Percentiles rank a stretch among this genome's conserved stretches.
Conservation (phyloP, 2,113 vertebrate genomes). For the Azemiops feae region DNA sequence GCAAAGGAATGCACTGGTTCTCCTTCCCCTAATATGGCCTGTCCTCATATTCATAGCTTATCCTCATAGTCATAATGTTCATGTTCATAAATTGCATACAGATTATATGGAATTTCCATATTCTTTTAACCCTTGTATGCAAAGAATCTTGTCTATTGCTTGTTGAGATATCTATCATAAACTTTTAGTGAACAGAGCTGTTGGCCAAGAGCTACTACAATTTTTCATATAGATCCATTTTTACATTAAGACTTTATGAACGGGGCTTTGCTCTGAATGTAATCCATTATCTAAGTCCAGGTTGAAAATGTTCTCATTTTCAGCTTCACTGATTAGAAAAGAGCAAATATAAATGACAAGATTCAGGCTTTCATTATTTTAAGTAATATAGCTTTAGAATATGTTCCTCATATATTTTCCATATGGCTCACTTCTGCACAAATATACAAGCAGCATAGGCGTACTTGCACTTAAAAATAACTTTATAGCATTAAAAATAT, state of each 20-base stretch:
- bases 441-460: neutral
- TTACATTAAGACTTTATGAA: neutral
- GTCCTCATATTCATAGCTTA: neutral
- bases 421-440: neutral
- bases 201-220: neutral
- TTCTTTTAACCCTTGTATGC: neutral
- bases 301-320: neutral
- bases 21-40: neutral
- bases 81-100: neutral
- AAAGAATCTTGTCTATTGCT: neutral
- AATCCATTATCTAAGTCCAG: neutral
- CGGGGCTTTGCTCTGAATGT: neutral
- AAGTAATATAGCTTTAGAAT: neutral
- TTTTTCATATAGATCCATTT: neutral
- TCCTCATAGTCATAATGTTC: neutral
- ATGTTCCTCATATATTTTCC: constrained; percentile 8
- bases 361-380: neutral
- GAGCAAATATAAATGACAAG: neutral
- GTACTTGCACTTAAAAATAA: constrained; percentile 12
- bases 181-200: too few species aligned
- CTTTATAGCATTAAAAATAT: constrained; percentile 18
- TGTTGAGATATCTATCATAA: neutral
- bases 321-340: neutral
- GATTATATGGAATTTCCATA: neutral
- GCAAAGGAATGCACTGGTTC: neutral